A percentile compares a stretch with the other conserved stretches of the same genome.
Conservation (phyloP, 2,888 invertebrate species). For the Drosophila picticornis region DNA sequence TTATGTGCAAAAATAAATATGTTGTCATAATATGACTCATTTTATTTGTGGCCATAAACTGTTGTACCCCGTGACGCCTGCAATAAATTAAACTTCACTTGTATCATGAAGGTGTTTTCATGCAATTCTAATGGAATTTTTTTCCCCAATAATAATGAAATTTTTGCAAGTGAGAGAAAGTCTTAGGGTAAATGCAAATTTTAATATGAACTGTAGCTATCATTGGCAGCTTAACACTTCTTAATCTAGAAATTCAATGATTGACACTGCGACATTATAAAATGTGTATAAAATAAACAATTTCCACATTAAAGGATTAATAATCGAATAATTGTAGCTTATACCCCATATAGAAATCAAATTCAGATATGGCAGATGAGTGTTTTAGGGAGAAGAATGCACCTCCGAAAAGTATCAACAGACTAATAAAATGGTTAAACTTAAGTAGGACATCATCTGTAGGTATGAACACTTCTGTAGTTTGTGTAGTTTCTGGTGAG, state of each 20-base stretch:
- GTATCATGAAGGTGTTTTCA: constrained; percentile 7
- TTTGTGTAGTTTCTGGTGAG: too few relatives aligned
- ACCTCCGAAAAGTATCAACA: not conserved
- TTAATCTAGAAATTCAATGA: not conserved
- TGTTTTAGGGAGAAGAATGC: not conserved
- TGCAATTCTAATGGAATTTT: constrained; percentile 2
- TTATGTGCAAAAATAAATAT: constrained; percentile 47
- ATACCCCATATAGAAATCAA: not conserved
- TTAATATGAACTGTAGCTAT: not conserved
- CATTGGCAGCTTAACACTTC: not conserved
- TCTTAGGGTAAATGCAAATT: not conserved
- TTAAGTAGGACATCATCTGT: not conserved
- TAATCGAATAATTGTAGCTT: not conserved
- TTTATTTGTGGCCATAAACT: constrained; percentile 46
- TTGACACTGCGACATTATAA: not conserved
- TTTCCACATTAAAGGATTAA: not conserved
- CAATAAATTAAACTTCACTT: constrained; percentile 43
- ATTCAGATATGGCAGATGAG: accelerated
- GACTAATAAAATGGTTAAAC: not conserved
- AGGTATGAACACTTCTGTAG: too few relatives aligned
- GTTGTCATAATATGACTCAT: constrained; percentile 59
- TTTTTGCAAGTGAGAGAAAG: not conserved
- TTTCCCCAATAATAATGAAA: too few relatives aligned
- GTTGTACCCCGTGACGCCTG: constrained; percentile 47
- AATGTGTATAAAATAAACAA: not conserved